Conservation (phyloP, 2,797 vertebrate genomes). For the Halcyon chelicuti region DNA sequence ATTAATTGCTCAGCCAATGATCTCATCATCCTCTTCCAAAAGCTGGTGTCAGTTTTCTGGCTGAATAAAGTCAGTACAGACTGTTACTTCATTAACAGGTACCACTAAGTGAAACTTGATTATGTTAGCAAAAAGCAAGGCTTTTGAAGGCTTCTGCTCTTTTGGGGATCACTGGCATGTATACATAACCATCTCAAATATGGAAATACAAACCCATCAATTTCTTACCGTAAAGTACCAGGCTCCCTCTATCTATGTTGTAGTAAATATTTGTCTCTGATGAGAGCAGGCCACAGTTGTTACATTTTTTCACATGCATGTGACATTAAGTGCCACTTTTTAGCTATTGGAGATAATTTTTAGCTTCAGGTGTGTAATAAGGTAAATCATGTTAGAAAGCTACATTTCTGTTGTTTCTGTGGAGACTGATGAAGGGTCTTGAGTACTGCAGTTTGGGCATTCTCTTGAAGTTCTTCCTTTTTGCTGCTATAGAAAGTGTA, state of each 20-base stretch:
- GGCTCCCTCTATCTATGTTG: neutral
- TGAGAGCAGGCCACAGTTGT: neutral
- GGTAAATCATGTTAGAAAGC: neutral
- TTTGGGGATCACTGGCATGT: neutral
- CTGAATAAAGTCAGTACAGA: neutral
- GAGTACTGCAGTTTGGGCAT: neutral
- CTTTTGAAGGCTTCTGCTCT: neutral
- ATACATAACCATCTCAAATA: neutral
- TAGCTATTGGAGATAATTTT: neutral
- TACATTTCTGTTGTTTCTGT: neutral
- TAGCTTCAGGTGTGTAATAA: neutral
- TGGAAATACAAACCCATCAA: neutral
- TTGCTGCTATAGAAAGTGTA: neutral
- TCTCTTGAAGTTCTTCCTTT: neutral
- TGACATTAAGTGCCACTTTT: neutral
- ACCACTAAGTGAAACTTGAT: neutral
- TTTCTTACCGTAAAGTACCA: neutral
- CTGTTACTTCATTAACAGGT: neutral
- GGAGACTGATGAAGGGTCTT: neutral
- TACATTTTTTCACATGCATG: neutral
- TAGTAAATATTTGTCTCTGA: neutral
- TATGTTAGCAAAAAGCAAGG: neutral
- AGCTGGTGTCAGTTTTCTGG: neutral
- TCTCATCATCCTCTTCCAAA: neutral
- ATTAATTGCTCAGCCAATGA: neutral